A percentile compares a stretch with the other conserved stretches of the same genome.
Evolutionary conservation across 2,888 invertebrate genomes (phyloP).

Genomic region (Zele albiditarsus): DNA sequence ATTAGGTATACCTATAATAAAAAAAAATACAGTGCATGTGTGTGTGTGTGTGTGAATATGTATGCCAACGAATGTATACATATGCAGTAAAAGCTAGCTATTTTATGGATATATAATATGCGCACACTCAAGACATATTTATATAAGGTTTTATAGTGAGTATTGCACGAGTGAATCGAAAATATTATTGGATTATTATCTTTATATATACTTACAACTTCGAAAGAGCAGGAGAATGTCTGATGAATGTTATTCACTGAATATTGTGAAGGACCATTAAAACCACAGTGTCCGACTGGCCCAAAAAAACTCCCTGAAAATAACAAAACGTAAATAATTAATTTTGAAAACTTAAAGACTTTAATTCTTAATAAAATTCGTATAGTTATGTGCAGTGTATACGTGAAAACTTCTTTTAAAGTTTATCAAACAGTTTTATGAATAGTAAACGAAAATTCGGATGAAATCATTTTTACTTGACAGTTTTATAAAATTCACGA

Average conservation of each 20-base stretch:
- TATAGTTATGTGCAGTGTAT: not conserved
- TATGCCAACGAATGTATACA: no score
- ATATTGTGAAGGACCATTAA: constrained; percentile 50
- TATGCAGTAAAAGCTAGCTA: no score
- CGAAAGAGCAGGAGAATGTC: constrained; percentile 11
- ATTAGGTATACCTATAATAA: constrained; percentile 16
- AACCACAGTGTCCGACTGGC: constrained; percentile 39
- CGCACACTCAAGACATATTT: no score
- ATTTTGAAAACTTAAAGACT: not conserved
- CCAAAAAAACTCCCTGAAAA: constrained; percentile 45
- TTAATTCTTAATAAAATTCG: not conserved
- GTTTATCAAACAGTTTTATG: no score
- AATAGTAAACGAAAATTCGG: no score
- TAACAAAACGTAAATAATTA: constrained; percentile 10
- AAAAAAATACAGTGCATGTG: no score
- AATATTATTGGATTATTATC: constrained; percentile 1
- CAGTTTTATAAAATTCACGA: no score
- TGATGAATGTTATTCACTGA: constrained; percentile 38
- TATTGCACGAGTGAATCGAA: no score
- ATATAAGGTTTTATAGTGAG: no score
- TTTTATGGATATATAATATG: no score
- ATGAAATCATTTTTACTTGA: no score
- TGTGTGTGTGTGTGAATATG: no score
- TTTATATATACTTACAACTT: not conserved
- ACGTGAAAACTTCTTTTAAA: not conserved